A percentile compares a stretch with the other conserved stretches of the same genome.
phyloP scores from a whole-genome alignment of 1,140 invertebrate species.

The Anthonomus grandis region DNA sequence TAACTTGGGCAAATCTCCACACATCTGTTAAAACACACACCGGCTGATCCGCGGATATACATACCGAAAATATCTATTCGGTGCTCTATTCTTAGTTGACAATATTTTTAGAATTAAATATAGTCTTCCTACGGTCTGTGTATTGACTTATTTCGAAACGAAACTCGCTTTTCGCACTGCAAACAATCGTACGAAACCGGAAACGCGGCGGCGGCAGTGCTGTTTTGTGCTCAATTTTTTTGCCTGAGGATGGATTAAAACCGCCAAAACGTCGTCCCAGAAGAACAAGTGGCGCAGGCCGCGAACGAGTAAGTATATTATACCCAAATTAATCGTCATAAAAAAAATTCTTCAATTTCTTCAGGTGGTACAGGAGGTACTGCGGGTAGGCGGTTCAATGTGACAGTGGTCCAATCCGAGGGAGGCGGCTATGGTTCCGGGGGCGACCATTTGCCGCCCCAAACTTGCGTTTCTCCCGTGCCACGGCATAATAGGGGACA shows the following conservation, averaged over 20 bases:
- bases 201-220: neutral
- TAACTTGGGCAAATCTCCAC: no score
- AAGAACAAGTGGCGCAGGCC: conserved; percentile 45
- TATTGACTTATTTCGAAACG: no score
- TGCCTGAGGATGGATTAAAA: conserved; percentile 40
- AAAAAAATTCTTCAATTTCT: neutral
- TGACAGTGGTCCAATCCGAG: conserved; percentile 40
- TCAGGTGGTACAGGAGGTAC: no score
- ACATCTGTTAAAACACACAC: no score
- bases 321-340: neutral
- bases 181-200: neutral
- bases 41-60: no score
- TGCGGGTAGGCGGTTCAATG: conserved; percentile 44
- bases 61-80: no score
- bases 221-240: neutral
- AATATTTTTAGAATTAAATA: conserved; percentile 21
- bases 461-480: conserved; percentile 37
- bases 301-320: conserved; percentile 39
- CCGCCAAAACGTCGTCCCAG: conserved; percentile 44
- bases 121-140: no score
- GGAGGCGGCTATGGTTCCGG: conserved; percentile 20
- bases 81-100: conserved; percentile 17
- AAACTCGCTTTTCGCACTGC: neutral
- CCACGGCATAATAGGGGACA: conserved; percentile 41
- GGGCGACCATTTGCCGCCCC: conserved; percentile 18